These are phyloP conservation scores for Thermophis baileyi DNA, from an alignment of 2,113 vertebrate genomes.

Conservation along the genomic window DNA sequence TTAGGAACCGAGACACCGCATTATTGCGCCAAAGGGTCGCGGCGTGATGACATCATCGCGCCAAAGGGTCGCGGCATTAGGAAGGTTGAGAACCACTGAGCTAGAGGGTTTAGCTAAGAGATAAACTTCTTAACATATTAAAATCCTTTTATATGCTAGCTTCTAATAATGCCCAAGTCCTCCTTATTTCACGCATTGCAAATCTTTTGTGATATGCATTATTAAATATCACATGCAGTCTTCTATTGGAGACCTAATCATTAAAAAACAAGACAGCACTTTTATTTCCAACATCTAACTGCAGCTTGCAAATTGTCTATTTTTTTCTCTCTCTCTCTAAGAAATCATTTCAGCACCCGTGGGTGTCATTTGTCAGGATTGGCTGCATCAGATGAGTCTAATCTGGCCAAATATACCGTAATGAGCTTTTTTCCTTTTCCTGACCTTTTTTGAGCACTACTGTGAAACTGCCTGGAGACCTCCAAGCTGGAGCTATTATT, in stretches of 20 bases:
- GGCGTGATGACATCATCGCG: too few species aligned
- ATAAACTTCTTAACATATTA: neutral
- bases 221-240: neutral
- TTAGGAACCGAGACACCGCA: too few species aligned
- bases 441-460: neutral
- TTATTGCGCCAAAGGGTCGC: too few species aligned
- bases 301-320: neutral
- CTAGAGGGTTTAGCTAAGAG: neutral
- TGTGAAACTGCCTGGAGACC: conserved; percentile 6
- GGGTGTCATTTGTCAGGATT: conserved; percentile 1
- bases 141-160: neutral
- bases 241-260: neutral
- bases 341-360: neutral
- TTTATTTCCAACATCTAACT: neutral
- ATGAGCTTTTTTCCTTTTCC: conserved; percentile 3
- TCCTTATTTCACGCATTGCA: neutral
- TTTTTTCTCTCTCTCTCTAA: neutral
- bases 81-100: too few species aligned
- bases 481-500: neutral
- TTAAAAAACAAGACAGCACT: neutral
- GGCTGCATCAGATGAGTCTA: neutral
- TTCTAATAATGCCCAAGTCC: neutral
- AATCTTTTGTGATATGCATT: conserved; percentile 1
- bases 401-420: neutral
- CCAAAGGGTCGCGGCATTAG: too few species aligned